Evolutionary conservation across 2,113 vertebrate species (phyloP).

Genomic region (Zosterops japonicus): DNA sequence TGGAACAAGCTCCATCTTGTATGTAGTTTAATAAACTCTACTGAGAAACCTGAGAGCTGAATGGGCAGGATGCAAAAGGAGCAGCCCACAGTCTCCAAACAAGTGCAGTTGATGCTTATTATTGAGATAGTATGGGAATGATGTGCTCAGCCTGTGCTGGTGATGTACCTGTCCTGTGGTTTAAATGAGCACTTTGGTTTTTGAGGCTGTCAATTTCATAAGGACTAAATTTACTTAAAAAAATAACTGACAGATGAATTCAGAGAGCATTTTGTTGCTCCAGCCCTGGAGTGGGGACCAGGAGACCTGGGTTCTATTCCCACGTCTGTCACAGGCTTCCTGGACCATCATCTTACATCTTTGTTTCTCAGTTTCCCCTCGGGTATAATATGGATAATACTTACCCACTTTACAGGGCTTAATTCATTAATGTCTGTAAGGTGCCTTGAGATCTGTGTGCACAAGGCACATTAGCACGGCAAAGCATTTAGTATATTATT

Average conservation of each 20-base stretch:
- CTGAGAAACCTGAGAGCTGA: background rate
- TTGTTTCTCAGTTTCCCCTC: slow-evolving; percentile 57
- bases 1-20: background rate
- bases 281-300: background rate
- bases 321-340: slow-evolving; percentile 34
- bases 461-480: slow-evolving; percentile 58
- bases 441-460: slow-evolving; percentile 60
- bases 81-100: background rate
- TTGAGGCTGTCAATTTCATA: slow-evolving; percentile 31
- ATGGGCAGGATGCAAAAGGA: background rate
- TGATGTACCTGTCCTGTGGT: background rate
- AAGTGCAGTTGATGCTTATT: background rate
- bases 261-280: background rate
- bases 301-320: slow-evolving; percentile 37
- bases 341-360: slow-evolving; percentile 63
- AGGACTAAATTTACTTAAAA: slow-evolving; percentile 27
- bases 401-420: slow-evolving; percentile 59
- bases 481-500: slow-evolving; percentile 70
- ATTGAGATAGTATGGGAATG: background rate
- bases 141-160: background rate
- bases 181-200: slow-evolving; percentile 4
- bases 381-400: slow-evolving; percentile 64
- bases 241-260: slow-evolving; percentile 40
- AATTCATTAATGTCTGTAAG: slow-evolving; percentile 68
- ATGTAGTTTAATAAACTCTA: background rate